Evolutionary conservation across 64 coral and sea anemone genomes (phyloP).

Genomic region (Orbicella faveolata): DNA sequence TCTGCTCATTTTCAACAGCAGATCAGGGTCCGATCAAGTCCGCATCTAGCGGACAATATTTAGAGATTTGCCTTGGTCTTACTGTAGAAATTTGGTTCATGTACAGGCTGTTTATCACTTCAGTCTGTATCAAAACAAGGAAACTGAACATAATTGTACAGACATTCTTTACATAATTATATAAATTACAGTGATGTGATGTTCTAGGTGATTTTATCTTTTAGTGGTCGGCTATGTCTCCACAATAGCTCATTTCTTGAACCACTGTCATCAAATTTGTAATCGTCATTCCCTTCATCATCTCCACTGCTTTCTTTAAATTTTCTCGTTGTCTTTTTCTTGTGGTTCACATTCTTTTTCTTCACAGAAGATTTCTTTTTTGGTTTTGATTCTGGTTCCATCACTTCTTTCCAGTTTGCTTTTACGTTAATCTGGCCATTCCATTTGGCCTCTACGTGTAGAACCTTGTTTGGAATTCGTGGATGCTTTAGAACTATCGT

Average conservation of each 20-base stretch:
- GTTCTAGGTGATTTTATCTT: background rate
- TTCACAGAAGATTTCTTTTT: conserved; percentile 1
- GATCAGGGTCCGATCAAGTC: no score
- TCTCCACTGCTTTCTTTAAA: background rate
- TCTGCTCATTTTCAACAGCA: no score
- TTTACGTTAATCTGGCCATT: conserved; percentile 40
- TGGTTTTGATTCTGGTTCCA: background rate
- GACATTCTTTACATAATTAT: background rate
- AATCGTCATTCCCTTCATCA: conserved; percentile 13
- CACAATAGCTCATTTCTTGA: conserved; percentile 30
- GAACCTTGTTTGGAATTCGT: conserved; percentile 8
- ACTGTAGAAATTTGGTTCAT: no score
- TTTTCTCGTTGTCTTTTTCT: background rate
- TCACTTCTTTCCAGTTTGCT: conserved; percentile 36
- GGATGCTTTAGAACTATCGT: background rate
- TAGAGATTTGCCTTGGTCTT: no score
- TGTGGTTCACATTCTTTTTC: background rate
- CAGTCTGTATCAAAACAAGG: no score
- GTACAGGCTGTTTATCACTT: no score
- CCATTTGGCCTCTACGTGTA: conserved; percentile 39
- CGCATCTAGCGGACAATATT: no score
- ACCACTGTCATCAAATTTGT: conserved; percentile 30
- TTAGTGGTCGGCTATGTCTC: background rate
- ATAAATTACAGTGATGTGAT: background rate
- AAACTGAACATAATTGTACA: background rate